Evolutionary conservation across 2,113 vertebrate genomes (phyloP).

Genomic region (Malaclemys terrapin): DNA sequence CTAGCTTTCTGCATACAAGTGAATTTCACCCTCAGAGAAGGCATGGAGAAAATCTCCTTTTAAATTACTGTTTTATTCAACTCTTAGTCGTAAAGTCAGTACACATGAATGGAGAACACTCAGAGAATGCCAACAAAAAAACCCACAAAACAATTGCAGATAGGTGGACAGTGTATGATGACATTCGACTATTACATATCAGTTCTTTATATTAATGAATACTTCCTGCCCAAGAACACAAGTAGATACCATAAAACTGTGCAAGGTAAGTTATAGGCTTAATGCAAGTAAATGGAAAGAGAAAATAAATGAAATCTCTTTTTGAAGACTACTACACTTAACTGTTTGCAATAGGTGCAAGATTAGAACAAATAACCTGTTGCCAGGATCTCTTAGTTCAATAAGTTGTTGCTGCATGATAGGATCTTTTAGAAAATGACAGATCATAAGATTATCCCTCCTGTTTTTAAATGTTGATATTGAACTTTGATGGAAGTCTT

Average conservation of each 20-base stretch:
- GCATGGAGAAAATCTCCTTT: background rate
- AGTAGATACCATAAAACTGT: background rate
- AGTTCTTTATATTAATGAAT: background rate
- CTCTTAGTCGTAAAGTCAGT: background rate
- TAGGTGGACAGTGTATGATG: background rate
- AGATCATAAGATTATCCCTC: background rate
- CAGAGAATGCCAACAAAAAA: background rate
- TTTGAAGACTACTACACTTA: fast-evolving
- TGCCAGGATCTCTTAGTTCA: background rate
- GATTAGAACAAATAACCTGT: background rate
- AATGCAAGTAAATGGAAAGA: background rate
- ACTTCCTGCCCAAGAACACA: background rate
- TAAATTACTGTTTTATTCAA: background rate
- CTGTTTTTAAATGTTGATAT: background rate
- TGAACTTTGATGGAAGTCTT: background rate
- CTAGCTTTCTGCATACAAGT: background rate
- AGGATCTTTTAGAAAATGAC: background rate
- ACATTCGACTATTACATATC: background rate
- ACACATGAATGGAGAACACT: background rate
- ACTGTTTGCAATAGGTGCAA: background rate
- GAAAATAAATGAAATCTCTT: background rate
- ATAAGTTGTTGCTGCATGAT: background rate
- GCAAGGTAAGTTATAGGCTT: background rate
- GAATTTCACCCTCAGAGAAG: background rate
- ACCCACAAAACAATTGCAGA: fast-evolving